Base-by-base conservation (phyloP, 2,797 vertebrate species). In the Anabas testudineus region DNA sequence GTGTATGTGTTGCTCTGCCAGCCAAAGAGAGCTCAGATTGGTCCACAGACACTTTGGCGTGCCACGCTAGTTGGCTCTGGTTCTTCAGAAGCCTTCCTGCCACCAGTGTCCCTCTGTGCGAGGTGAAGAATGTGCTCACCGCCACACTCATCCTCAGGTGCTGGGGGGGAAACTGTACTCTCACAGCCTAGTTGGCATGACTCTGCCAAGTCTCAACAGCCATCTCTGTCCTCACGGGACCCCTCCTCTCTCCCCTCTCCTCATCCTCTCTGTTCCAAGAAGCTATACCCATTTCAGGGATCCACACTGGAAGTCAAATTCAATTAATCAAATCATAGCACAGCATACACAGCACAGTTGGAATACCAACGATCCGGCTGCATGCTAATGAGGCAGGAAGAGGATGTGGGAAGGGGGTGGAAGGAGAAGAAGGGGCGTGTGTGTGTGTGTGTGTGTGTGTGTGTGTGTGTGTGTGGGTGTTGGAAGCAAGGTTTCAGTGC, bases 271-370 rank as follows among this genome's bases (percentile, higher is more conserved):
- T 15, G 47, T 48, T 82, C 81, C 81, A 80, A 70, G 85, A 80
- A 80, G 54, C 81, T 64, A 26, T 36, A 59, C 47, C 26, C 62
- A 49, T 77, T 82, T 79, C 78, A 71, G 55, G 65, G 81, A 83
- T 80, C 70, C 76, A 62, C 37, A 57, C 78, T 79, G 78, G 64
- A 88, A 89, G 88, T 90, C 83, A 87, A 78, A 82, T 87, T 87
- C 81, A 82, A 91, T 92, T 89, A 90, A 91, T 90, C 88, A 88
- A 82, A 87, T 87, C 81, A 69, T 74, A 84, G 81, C 71, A 2
- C 19, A 49, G 80, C 39, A 46, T 36, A 32, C 30, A 32, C 8
- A 32, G 30, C 30, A 22, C 71, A 19, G 76, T 49, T 59, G 71
- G 89, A 90, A 84, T 82, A 88, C 67, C 76, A 86, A 86, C 14